Conservation (phyloP, 1,140 invertebrate species). For the Sarcophaga peregrina region DNA sequence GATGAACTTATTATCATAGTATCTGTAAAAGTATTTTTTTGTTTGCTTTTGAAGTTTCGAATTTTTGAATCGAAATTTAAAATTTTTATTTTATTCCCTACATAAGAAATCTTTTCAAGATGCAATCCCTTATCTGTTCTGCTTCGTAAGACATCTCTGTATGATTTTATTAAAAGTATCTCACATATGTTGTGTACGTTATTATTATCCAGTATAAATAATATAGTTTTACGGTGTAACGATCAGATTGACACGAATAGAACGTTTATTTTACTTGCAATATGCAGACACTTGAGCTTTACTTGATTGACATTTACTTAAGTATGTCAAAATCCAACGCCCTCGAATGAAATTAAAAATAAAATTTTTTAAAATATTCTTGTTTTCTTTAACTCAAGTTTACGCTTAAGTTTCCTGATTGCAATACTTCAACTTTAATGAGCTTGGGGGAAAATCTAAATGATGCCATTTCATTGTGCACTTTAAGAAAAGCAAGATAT, state of each 20-base stretch:
- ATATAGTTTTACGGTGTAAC: not conserved
- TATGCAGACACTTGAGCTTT: conserved; percentile 5
- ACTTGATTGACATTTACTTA: conserved; percentile 32
- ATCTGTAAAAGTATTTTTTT: too few relatives aligned
- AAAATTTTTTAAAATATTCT: too few relatives aligned
- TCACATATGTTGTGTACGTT: not conserved
- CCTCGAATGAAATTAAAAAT: not conserved
- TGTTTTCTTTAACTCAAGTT: too few relatives aligned
- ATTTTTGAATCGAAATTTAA: too few relatives aligned
- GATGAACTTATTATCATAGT: too few relatives aligned
- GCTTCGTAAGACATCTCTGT: not conserved
- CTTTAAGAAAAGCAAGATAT: too few relatives aligned
- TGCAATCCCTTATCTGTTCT: not conserved
- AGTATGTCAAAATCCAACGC: not conserved
- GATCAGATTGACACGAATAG: not conserved
- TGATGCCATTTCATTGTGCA: too few relatives aligned
- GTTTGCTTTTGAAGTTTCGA: too few relatives aligned
- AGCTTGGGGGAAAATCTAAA: too few relatives aligned
- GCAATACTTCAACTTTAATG: too few relatives aligned
- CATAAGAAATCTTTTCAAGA: not conserved
- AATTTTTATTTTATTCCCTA: not conserved
- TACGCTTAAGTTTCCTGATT: too few relatives aligned
- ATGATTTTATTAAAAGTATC: not conserved
- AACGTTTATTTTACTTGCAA: conserved; percentile 17
- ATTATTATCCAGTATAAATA: not conserved